These are phyloP conservation scores for Sarotherodon lohbergeri DNA, from an alignment of 2,113 vertebrate species.

Conservation along the genomic window DNA sequence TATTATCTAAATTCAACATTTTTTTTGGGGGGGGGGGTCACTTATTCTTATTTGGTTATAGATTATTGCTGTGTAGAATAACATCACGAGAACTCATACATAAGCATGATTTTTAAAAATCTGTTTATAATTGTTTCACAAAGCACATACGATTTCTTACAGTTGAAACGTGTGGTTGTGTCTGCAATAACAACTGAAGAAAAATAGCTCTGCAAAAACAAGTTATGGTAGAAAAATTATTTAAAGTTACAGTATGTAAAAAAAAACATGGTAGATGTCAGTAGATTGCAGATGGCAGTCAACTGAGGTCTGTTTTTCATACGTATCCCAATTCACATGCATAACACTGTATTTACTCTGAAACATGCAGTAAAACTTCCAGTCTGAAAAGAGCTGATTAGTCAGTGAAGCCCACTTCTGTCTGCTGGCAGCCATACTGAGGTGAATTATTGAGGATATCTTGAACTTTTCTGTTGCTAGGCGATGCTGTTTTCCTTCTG, in stretches of 20 bases:
- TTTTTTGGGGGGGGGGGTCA: not conserved
- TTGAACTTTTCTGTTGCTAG: not conserved
- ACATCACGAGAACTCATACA: not conserved
- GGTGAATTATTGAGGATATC: not conserved
- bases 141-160: not conserved
- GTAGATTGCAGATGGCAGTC: not conserved
- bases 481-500: not conserved
- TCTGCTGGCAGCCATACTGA: not conserved
- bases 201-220: not conserved
- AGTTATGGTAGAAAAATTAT: not conserved
- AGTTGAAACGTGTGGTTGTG: not conserved
- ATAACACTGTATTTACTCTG: not conserved
- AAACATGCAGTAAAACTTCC: not conserved
- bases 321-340: not conserved
- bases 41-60: not conserved
- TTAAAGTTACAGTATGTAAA: not conserved
- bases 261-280: not conserved
- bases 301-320: not conserved
- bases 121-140: not conserved
- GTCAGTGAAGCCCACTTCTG: not conserved
- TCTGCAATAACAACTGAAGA: not conserved
- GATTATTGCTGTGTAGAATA: not conserved
- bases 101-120: accelerated
- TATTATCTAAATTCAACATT: not conserved
- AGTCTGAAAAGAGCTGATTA: not conserved